phyloP scores from a whole-genome alignment of 2,888 invertebrate species.

The Bombyx huttoni region DNA sequence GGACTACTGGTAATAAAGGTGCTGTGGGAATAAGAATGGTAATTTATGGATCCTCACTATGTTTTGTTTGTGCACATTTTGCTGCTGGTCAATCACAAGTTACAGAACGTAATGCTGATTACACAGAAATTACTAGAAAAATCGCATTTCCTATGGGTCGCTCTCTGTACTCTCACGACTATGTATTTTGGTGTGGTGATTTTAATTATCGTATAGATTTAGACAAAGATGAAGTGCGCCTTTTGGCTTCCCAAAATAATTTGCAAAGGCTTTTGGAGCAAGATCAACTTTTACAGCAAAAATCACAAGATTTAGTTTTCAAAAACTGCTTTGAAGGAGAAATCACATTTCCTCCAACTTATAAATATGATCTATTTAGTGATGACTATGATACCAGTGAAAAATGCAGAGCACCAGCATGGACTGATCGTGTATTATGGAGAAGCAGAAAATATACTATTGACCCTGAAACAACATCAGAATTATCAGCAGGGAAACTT shows the following conservation, averaged over 20 bases:
- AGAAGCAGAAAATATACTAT: slow-evolving; percentile 82
- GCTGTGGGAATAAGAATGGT: slow-evolving; percentile 94
- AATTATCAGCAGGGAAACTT: slow-evolving; percentile 84
- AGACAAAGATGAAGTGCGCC: slow-evolving; percentile 93
- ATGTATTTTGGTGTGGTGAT: slow-evolving; percentile 99
- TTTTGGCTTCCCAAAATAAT: slow-evolving; percentile 82
- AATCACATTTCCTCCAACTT: slow-evolving; percentile 94
- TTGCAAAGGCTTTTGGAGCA: slow-evolving; percentile 82
- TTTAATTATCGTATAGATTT: slow-evolving; percentile 98
- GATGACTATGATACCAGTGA: slow-evolving; percentile 99
- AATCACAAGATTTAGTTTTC: slow-evolving; percentile 87
- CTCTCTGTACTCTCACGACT: slow-evolving; percentile 95
- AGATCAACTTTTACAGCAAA: slow-evolving; percentile 91
- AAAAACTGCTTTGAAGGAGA: slow-evolving; percentile 94
- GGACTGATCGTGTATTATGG: slow-evolving; percentile 99
- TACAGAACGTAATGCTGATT: slow-evolving; percentile 95
- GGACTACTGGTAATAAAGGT: slow-evolving; percentile 98
- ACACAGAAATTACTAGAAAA: slow-evolving; percentile 94
- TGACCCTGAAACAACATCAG: slow-evolving; percentile 76
- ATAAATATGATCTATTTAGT: slow-evolving; percentile 98
- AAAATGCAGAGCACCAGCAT: slow-evolving; percentile 96
- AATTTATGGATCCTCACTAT: slow-evolving; percentile 92
- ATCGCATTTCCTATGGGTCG: slow-evolving; percentile 93
- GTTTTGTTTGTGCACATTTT: slow-evolving; percentile 99
- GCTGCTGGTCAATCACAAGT: slow-evolving; percentile 99